Evolutionary conservation across 2,888 invertebrate species (phyloP).

Genomic region (Clunio marinus): DNA sequence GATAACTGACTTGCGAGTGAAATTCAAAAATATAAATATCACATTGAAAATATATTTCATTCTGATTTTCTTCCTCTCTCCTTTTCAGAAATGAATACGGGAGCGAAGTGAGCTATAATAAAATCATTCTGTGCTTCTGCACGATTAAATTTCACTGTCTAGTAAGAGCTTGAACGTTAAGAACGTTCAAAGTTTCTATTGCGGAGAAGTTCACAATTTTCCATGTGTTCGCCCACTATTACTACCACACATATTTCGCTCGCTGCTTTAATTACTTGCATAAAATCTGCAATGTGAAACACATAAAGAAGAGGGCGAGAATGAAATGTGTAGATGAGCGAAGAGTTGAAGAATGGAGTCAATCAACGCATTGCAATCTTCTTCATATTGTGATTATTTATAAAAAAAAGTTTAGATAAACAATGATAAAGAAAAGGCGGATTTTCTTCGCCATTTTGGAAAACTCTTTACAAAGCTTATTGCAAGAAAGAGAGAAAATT

Average conservation of each 20-base stretch:
- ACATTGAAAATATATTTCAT: slow-evolving; percentile 21
- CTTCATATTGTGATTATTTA: background rate
- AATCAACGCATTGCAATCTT: background rate
- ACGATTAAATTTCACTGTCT: background rate
- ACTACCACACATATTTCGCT: slow-evolving; percentile 4
- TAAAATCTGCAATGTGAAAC: background rate
- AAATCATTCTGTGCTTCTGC: background rate
- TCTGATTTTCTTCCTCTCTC: slow-evolving; percentile 14
- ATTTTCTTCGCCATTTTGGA: background rate
- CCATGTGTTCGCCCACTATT: slow-evolving; percentile 31
- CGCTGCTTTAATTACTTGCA: slow-evolving; percentile 16
- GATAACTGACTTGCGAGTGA: slow-evolving; percentile 40
- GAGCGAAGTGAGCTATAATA: background rate
- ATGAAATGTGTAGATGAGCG: background rate
- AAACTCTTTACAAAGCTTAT: background rate
- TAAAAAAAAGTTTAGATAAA: background rate
- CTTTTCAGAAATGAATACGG: background rate
- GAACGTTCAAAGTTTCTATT: background rate
- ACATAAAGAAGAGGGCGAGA: background rate
- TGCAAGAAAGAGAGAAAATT: background rate
- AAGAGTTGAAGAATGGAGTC: background rate
- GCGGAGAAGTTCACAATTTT: slow-evolving; percentile 12
- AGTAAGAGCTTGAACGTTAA: background rate
- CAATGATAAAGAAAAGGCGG: slow-evolving; percentile 2
- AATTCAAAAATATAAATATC: slow-evolving; percentile 37